Percentiles rank a stretch among this genome's conserved stretches.
Conservation (phyloP, 2,113 vertebrate species). For the Acrocephalus arundinaceus region DNA sequence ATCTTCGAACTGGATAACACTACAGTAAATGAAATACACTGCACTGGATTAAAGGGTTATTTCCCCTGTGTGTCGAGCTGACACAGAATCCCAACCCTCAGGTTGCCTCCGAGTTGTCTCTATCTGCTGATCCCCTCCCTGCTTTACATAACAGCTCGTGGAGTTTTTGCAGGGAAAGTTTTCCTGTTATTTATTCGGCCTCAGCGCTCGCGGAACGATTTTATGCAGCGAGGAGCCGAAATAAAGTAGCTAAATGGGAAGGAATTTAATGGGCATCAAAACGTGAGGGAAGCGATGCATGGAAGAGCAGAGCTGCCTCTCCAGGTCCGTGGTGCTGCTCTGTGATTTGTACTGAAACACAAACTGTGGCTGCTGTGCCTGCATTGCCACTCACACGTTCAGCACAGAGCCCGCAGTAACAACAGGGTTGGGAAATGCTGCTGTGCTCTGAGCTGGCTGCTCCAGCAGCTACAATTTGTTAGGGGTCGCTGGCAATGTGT, state of each 20-base stretch:
- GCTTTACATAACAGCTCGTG: background rate
- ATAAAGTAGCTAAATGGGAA: background rate
- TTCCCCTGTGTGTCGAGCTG: slow-evolving; percentile 84
- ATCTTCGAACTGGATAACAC: slow-evolving; percentile 83
- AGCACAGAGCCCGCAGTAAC: background rate
- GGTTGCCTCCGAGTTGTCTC: slow-evolving; percentile 67
- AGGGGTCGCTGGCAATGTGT: slow-evolving; percentile 27
- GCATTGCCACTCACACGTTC: background rate
- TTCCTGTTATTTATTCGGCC: background rate
- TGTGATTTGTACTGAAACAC: background rate
- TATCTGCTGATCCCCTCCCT: slow-evolving; percentile 48
- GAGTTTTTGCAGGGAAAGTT: background rate
- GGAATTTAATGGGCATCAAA: background rate
- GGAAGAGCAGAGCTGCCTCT: background rate
- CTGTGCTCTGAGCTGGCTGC: background rate
- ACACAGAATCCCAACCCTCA: slow-evolving; percentile 71
- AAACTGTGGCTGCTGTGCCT: background rate
- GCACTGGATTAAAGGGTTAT: slow-evolving; percentile 93
- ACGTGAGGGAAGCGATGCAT: background rate
- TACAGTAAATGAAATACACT: slow-evolving; percentile 91
- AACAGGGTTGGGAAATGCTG: background rate
- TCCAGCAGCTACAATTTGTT: slow-evolving; percentile 5
- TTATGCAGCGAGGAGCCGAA: background rate
- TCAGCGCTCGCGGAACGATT: background rate
- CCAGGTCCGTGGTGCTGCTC: background rate